Base-by-base conservation (phyloP, 2,113 vertebrate species). In the Gracilinanus agilis region DNA sequence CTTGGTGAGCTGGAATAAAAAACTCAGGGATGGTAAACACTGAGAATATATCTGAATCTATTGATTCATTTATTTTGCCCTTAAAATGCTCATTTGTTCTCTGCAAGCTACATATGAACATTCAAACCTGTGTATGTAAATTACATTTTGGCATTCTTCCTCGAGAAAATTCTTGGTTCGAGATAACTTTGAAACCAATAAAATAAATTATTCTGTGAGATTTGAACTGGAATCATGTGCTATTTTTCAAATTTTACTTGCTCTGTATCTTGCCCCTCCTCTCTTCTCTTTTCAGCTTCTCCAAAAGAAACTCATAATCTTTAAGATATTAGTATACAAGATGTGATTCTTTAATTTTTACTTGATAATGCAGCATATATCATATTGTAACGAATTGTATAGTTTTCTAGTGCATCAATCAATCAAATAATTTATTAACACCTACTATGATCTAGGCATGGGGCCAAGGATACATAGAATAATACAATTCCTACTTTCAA, bases 61-160 rank as follows among this genome's bases (percentile, higher is more conserved):
- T 21, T 4, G 40, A 13, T 0, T 34, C 27, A 0, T 7, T 9
- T 24, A 8, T 12, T 89, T 55, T 53, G 2, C 0, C 19, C 54
- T 3, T 44, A 44, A 29, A 19, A 0, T 3, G 53, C 29, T 24
- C 3, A 0, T 19, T 2, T 54, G 0, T 9, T 23, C 10, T 54
- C 54, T 54, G 55, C 1, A 27, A 89, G 5, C 8, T 21, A 0
- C 91, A 13, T 0, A 0, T 34, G 56, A 0, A 0, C 24, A 0
- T 40, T 56, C 55, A 12, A 2, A 0, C 44, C 93, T 1, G 0
- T 0, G 53, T 29, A 91, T 61, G 12, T 61, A 29, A 53, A 9
- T 2, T 44, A 25, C 9, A 23, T 21, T 88, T 91, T 54, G 58
- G 0, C 8, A 53, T 49, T 44, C 23, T 44, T 27, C 58, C 75